Percentiles rank a stretch among this genome's conserved stretches.
Evolutionary conservation across 2,888 invertebrate species (phyloP).

Genomic region (Hydrotaea cyrtoneurina): DNA sequence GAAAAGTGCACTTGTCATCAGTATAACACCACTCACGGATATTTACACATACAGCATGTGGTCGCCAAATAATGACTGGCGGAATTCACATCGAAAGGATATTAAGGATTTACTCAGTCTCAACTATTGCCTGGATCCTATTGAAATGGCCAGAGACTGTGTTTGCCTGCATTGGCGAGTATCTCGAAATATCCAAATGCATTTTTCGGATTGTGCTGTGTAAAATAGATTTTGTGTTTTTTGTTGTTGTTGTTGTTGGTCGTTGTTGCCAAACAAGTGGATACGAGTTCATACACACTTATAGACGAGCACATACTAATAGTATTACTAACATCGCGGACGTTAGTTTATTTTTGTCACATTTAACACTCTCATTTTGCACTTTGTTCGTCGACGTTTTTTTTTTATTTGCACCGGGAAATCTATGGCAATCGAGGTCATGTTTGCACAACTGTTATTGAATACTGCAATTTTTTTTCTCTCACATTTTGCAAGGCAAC

Average conservation of each 20-base stretch:
- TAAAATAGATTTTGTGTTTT: no score
- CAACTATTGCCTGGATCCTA: no score
- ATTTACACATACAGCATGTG: neutral
- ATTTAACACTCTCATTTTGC: constrained; percentile 55
- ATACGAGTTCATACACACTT: neutral
- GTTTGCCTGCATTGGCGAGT: no score
- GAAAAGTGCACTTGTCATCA: neutral
- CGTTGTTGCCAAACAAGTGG: no score
- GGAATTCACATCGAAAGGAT: no score
- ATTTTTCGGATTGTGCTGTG: no score
- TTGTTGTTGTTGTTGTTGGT: no score
- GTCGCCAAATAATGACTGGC: no score
- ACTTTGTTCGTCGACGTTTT: constrained; percentile 43
- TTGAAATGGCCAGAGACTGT: no score
- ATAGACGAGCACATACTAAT: constrained; percentile 29
- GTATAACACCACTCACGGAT: neutral
- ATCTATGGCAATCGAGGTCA: constrained; percentile 62
- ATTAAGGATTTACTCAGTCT: no score
- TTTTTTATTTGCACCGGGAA: constrained; percentile 53
- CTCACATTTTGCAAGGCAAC: no score
- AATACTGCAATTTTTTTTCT: constrained; percentile 52
- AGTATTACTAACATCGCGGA: constrained; percentile 47
- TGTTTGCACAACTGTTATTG: constrained; percentile 65
- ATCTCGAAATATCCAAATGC: no score
- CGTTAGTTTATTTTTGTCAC: constrained; percentile 57